Conservation (phyloP, 2,888 invertebrate genomes). For the Carabus problematicus region DNA sequence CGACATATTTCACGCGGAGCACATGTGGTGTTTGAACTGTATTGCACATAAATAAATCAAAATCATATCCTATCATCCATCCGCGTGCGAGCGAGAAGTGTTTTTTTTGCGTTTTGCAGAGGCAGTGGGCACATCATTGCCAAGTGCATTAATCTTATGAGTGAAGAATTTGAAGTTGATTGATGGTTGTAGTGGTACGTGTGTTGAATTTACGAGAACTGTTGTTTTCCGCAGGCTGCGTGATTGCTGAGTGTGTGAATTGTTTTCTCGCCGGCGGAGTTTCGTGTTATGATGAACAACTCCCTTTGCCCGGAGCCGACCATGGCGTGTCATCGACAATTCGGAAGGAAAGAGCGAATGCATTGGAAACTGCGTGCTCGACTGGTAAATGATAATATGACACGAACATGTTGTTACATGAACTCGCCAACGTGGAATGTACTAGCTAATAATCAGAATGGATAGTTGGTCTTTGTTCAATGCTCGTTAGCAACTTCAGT, state of each 20-base stretch:
- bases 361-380: too few species aligned
- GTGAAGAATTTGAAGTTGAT: slow-evolving; percentile 35
- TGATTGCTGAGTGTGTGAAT: slow-evolving; percentile 31
- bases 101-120: slow-evolving; percentile 9
- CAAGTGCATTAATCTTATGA: slow-evolving; percentile 32
- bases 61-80: background rate
- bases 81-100: background rate
- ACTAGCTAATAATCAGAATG: too few species aligned
- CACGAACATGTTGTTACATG: too few species aligned
- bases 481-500: too few species aligned
- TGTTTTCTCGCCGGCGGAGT: slow-evolving; percentile 7
- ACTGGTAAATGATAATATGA: too few species aligned
- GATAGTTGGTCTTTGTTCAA: too few species aligned
- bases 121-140: slow-evolving; percentile 8
- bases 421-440: too few species aligned
- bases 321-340: too few species aligned
- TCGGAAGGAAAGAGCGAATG: too few species aligned
- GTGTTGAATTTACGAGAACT: slow-evolving; percentile 25
- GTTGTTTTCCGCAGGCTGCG: slow-evolving; percentile 30
- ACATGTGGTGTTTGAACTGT: background rate
- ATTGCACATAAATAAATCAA: slow-evolving; percentile 4
- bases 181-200: slow-evolving; percentile 29
- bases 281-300: slow-evolving; percentile 17
- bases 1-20: slow-evolving; percentile 1
- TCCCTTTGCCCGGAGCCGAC: background rate